These are phyloP conservation scores for Scaptomyza tumidula DNA, from an alignment of 2,888 invertebrate species.

Conservation along the genomic window DNA sequence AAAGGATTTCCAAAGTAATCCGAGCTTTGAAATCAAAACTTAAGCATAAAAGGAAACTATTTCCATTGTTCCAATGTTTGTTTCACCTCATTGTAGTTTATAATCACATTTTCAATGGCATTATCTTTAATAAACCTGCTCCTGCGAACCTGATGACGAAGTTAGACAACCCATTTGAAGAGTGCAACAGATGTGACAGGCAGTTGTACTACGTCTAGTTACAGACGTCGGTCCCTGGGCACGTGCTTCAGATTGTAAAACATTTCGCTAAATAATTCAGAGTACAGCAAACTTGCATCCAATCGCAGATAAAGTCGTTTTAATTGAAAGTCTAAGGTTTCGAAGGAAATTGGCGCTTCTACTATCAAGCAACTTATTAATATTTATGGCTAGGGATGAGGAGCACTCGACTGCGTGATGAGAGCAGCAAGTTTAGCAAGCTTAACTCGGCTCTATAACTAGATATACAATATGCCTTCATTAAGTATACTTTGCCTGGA, in stretches of 20 bases:
- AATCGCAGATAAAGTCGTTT: slow-evolving; percentile 71
- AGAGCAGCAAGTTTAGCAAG: not conserved
- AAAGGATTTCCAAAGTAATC: too few species aligned
- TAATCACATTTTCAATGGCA: too few species aligned
- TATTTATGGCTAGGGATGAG: slow-evolving; percentile 71
- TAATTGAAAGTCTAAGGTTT: slow-evolving; percentile 78
- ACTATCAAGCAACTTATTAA: slow-evolving; percentile 60
- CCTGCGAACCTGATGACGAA: slow-evolving; percentile 14
- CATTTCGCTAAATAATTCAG: slow-evolving; percentile 22
- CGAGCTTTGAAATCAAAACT: too few species aligned
- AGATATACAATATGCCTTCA: slow-evolving; percentile 11
- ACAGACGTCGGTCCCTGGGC: slow-evolving; percentile 62
- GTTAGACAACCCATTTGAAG: slow-evolving; percentile 8
- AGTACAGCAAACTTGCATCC: slow-evolving; percentile 37
- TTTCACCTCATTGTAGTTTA: too few species aligned
- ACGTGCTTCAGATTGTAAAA: slow-evolving; percentile 70
- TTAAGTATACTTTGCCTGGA: slow-evolving; percentile 10
- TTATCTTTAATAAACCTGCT: not conserved
- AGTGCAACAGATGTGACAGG: slow-evolving; percentile 23
- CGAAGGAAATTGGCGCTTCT: slow-evolving; percentile 77
- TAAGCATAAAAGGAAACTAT: too few species aligned
- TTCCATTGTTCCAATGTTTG: too few species aligned
- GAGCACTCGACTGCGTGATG: slow-evolving; percentile 19
- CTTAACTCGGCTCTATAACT: slow-evolving; percentile 14
- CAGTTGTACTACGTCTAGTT: slow-evolving; percentile 34